Conservation (phyloP, 2,113 vertebrate genomes). For the Micronisus gabar region DNA sequence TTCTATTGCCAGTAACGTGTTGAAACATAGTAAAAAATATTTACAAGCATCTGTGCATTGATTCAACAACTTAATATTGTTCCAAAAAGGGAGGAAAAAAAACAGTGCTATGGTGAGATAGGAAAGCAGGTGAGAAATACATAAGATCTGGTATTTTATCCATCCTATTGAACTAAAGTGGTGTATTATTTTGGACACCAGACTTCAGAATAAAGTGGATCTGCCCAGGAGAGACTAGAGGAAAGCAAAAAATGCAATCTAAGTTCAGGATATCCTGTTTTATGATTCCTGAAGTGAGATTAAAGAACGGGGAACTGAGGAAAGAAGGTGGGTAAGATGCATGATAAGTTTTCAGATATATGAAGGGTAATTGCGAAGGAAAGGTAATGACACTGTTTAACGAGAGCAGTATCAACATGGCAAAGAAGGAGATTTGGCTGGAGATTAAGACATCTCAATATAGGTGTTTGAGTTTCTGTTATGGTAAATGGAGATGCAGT, state of each 20-base stretch:
- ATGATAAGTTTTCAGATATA: neutral
- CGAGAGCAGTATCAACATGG: neutral
- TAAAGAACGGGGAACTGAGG: neutral
- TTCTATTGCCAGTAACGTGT: neutral
- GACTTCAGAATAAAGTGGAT: neutral
- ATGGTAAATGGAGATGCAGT: neutral
- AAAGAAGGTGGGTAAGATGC: neutral
- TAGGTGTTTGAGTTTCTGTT: neutral
- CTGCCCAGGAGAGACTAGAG: neutral
- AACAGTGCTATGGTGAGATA: fast-evolving
- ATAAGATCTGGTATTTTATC: neutral
- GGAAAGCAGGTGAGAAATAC: neutral
- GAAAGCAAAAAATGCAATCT: neutral
- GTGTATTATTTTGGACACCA: neutral
- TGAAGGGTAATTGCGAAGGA: neutral
- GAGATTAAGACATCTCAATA: neutral
- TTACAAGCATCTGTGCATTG: neutral
- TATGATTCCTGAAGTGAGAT: neutral
- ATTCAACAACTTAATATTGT: neutral
- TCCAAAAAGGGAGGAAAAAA: neutral
- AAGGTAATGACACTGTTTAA: neutral
- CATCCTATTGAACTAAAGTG: neutral
- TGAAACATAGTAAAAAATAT: neutral
- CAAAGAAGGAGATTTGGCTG: neutral
- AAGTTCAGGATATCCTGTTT: neutral